Evolutionary conservation across 1,140 invertebrate genomes (phyloP).

Genomic region (Drosophila rhopaloa): DNA sequence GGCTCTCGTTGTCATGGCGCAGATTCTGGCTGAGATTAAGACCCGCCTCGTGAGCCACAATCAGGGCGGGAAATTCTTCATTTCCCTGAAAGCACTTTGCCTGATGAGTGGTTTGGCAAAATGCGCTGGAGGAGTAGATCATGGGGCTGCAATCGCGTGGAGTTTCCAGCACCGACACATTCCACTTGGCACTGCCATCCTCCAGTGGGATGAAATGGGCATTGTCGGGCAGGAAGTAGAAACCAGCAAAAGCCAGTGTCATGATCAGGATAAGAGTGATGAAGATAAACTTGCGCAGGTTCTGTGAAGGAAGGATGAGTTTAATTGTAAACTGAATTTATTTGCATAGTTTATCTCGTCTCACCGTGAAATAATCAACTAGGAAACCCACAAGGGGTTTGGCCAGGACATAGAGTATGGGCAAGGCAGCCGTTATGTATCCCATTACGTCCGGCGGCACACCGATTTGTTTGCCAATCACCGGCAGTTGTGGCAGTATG

Average conservation of each 20-base stretch:
- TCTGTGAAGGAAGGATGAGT: slow-evolving; percentile 78
- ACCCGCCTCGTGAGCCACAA: slow-evolving; percentile 32
- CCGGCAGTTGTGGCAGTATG: slow-evolving; percentile 89
- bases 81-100: slow-evolving; percentile 39
- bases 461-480: slow-evolving; percentile 90
- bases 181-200: slow-evolving; percentile 48
- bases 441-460: slow-evolving; percentile 90
- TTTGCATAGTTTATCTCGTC: background rate
- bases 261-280: slow-evolving; percentile 87
- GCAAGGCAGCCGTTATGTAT: slow-evolving; percentile 88
- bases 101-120: slow-evolving; percentile 39
- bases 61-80: slow-evolving; percentile 7
- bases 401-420: slow-evolving; percentile 89
- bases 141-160: slow-evolving; percentile 28
- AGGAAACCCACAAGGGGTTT: slow-evolving; percentile 90
- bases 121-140: slow-evolving; percentile 11
- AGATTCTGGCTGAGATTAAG: slow-evolving; percentile 48
- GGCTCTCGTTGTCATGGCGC: slow-evolving; percentile 41
- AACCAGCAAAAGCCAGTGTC: slow-evolving; percentile 87
- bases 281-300: slow-evolving; percentile 89
- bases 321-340: background rate
- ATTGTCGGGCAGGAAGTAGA: slow-evolving; percentile 87
- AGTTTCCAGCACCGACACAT: slow-evolving; percentile 8
- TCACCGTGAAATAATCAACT: slow-evolving; percentile 87
- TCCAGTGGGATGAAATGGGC: slow-evolving; percentile 49